Evolutionary conservation across 2,888 invertebrate genomes (phyloP), one percentile per base, ranked within the genome.

Genomic region (Eubasilissa splendida): DNA sequence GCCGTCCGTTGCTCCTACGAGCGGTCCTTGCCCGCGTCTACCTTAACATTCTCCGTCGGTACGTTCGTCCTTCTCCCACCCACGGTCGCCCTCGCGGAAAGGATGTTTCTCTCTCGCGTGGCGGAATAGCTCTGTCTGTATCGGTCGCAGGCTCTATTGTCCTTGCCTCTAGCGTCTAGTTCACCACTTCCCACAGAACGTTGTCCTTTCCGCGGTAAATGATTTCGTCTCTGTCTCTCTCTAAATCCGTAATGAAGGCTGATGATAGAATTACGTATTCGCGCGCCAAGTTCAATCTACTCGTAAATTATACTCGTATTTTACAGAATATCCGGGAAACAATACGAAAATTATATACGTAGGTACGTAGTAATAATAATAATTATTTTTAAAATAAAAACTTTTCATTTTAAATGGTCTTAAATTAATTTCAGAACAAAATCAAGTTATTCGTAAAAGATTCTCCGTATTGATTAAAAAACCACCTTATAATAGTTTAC

Each of bases 21-120:
- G 80, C 78, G 81, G 81, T 81, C 81, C 81, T 81, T 81, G 81
- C 77, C 81, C 77, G 77, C 65, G 14, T 54, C 54, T 22, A 10
- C 58, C 54, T 31, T 22, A 14, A 71, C 53, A 68, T 66, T 66
- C 75, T 65, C 50, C 50, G 11, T 31, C 58, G 33, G 22, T 79
- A 22, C 31, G 33, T 31, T 65, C 31, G 68, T 79, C 75, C 66
- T 56, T 68, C 22, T 79, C 79, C 33, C 68, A 66, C 79, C 73
- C 31, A n/a, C 56, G 42, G 42, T 58, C 71, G 33, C 71, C 56
- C 12, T 50, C 52, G 68, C 66, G 14, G 14, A 33, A 50, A 14
- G n/a, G 68, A 42, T 42, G 42, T 42, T 50, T 14, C 50, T 5
- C 53, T 71, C 71, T 54, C 54, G 33, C 54, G 8, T 14, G 50